A percentile compares a stretch with the other conserved stretches of the same genome.
phyloP scores from a whole-genome alignment of 2,113 vertebrate genomes.

The Chaenogobius annularis region DNA sequence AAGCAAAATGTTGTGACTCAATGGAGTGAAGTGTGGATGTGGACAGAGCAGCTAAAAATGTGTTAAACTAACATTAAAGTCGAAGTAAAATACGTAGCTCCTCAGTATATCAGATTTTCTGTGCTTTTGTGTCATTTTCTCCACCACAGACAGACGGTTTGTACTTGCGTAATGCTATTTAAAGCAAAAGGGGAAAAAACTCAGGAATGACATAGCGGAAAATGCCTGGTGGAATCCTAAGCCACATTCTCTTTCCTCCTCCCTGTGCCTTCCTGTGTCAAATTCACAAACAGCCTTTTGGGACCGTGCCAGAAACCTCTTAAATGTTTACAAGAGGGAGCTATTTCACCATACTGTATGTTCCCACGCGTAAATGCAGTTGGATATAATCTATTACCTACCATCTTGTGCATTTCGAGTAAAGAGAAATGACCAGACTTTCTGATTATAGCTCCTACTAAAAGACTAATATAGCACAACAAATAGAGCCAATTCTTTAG shows the following conservation, averaged over 20 bases:
- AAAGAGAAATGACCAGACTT: not conserved
- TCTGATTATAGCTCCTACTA: not conserved
- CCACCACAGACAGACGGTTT: conserved; percentile 29
- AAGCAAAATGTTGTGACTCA: too few relatives aligned
- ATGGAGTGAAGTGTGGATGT: too few relatives aligned
- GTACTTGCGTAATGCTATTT: conserved; percentile 49
- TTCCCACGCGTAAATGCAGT: not conserved
- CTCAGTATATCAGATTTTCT: not conserved
- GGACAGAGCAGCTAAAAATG: not conserved
- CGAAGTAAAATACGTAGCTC: not conserved
- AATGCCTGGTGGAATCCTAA: conserved; percentile 53
- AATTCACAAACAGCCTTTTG: conserved; percentile 8
- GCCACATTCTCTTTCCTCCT: conserved; percentile 28
- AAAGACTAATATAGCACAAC: not conserved
- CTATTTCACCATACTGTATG: not conserved
- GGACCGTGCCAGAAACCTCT: conserved; percentile 18
- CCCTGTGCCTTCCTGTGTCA: conserved; percentile 31
- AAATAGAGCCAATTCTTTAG: too few relatives aligned
- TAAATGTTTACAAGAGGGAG: conserved; percentile 13
- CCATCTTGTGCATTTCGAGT: too few relatives aligned
- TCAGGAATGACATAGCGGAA: conserved; percentile 61
- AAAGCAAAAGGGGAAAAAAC: conserved; percentile 52
- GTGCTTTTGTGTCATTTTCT: conserved; percentile 20
- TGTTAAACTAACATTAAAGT: not conserved
- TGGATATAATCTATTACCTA: not conserved